Percentiles rank a stretch among this genome's conserved stretches.
These are phyloP conservation scores for Lethenteron reissneri DNA, from an alignment of 2,113 vertebrate genomes.

Conservation along the genomic window DNA sequence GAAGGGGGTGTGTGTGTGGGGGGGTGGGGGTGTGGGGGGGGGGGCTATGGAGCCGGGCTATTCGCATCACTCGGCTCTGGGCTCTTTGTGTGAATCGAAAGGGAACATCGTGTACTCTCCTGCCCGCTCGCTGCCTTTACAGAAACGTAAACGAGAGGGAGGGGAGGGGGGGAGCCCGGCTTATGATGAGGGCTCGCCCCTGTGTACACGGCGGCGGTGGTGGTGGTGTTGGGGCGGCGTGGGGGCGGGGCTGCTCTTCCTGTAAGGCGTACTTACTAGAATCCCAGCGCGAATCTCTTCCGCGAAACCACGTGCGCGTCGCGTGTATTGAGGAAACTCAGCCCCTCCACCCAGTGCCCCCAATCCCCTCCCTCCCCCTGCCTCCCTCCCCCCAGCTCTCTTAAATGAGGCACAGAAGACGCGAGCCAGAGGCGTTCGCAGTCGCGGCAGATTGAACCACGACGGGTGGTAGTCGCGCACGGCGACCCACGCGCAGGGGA, in stretches of 20 bases:
- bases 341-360: neutral
- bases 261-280: conserved; percentile 1
- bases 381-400: neutral
- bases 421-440: too few species aligned
- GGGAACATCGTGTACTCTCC: too few species aligned
- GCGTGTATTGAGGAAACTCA: neutral
- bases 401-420: too few species aligned
- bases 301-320: neutral
- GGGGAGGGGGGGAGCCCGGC: too few species aligned
- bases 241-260: neutral
- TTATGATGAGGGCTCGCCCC: too few species aligned
- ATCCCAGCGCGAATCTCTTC: neutral
- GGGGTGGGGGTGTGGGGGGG: neutral
- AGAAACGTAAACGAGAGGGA: too few species aligned
- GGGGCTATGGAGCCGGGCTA: neutral
- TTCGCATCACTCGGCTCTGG: too few species aligned
- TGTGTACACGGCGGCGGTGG: neutral
- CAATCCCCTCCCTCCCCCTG: neutral
- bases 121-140: too few species aligned
- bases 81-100: too few species aligned
- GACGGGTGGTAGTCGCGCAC: too few species aligned
- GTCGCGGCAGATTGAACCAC: too few species aligned
- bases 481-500: too few species aligned
- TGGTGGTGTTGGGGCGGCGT: neutral
- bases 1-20: neutral